These are phyloP conservation scores for Cheracebus regulus DNA, from an alignment of 2,797 vertebrate species.

Conservation along the genomic window DNA sequence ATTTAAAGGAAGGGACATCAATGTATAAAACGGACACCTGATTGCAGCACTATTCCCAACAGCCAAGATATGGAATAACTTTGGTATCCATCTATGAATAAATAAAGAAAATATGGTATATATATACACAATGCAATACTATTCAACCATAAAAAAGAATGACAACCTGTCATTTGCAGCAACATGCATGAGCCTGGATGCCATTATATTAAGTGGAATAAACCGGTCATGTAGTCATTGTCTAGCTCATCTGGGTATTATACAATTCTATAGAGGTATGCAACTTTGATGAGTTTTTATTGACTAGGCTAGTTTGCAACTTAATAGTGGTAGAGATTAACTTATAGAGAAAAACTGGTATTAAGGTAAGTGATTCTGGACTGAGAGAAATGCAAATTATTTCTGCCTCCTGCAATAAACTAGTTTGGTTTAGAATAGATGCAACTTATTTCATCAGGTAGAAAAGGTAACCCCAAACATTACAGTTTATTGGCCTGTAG, in stretches of 20 bases:
- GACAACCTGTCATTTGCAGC: neutral
- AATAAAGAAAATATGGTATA: neutral
- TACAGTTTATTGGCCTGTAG: neutral
- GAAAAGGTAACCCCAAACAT: neutral
- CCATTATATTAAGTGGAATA: neutral
- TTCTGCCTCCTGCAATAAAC: neutral
- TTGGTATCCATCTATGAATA: neutral
- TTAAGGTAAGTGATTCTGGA: neutral
- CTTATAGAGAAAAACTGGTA: neutral
- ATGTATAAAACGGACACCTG: neutral
- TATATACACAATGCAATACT: neutral
- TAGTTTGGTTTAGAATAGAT: neutral
- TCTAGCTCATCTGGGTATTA: neutral
- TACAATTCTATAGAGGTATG: neutral
- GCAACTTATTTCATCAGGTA: neutral
- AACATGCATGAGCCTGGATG: neutral
- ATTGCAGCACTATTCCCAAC: neutral
- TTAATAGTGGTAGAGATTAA: neutral
- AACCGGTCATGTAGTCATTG: neutral
- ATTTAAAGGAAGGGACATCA: neutral
- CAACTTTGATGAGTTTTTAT: neutral
- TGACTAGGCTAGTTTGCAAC: neutral
- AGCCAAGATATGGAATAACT: neutral
- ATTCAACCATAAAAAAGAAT: neutral
- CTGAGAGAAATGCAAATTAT: neutral